Evolutionary conservation across 2,888 invertebrate genomes (phyloP).

Genomic region (Scelioninae gen. 2): DNA sequence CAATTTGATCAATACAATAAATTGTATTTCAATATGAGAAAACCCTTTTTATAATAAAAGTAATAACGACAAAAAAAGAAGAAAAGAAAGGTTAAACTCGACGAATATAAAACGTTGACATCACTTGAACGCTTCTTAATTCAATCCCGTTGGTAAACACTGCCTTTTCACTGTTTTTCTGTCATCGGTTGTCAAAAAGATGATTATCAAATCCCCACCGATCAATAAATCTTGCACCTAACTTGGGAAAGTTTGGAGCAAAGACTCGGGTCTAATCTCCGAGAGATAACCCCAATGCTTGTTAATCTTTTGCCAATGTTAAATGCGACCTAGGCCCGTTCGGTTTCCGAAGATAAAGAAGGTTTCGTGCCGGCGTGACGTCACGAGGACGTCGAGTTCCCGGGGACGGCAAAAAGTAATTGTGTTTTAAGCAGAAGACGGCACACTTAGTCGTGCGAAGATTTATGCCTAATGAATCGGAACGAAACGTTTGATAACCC

Average conservation of each 20-base stretch:
- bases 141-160: slow-evolving; percentile 6
- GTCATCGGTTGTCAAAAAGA: slow-evolving; percentile 20
- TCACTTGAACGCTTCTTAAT: too few species aligned
- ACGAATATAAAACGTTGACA: too few species aligned
- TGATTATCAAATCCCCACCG: slow-evolving; percentile 8
- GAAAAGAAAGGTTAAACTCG: too few species aligned
- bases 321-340: not conserved
- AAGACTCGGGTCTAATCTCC: not conserved
- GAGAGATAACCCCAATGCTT: slow-evolving; percentile 12
- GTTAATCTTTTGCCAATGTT: slow-evolving; percentile 23
- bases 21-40: too few species aligned
- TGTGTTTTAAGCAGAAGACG: not conserved
- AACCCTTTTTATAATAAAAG: too few species aligned
- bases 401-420: not conserved
- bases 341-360: slow-evolving; percentile 1
- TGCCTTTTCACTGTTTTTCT: not conserved
- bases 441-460: not conserved
- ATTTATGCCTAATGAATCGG: slow-evolving; percentile 9
- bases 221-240: slow-evolving; percentile 14
- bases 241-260: slow-evolving; percentile 8
- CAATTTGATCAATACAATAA: too few species aligned
- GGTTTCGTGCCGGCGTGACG: slow-evolving; percentile 4
- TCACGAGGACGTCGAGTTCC: not conserved
- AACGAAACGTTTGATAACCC: slow-evolving; percentile 2
- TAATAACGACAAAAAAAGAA: too few species aligned